A percentile compares a stretch with the other conserved stretches of the same genome.
These are phyloP conservation scores for Crotalus viridis DNA, from an alignment of 2,113 vertebrate species.

Conservation along the genomic window DNA sequence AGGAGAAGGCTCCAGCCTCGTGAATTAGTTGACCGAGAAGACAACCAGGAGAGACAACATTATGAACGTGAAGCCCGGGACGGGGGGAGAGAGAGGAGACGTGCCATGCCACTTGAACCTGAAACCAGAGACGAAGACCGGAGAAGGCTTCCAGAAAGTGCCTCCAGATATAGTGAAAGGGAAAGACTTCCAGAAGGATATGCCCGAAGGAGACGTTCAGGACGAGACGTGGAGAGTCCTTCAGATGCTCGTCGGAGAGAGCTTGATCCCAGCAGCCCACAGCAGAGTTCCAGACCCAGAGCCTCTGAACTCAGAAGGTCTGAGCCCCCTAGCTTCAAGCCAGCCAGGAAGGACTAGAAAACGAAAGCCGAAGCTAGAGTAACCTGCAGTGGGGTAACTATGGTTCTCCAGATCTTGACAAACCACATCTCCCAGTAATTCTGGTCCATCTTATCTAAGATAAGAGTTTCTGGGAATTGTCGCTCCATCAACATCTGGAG, in stretches of 20 bases:
- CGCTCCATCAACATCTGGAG: background rate
- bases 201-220: background rate
- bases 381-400: background rate
- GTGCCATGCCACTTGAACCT: background rate
- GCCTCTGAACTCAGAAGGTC: background rate
- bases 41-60: background rate
- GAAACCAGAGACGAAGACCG: background rate
- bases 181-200: background rate
- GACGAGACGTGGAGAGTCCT: background rate
- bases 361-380: background rate
- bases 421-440: background rate
- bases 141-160: background rate
- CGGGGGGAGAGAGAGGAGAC: background rate
- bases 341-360: background rate
- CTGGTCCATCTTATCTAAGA: background rate
- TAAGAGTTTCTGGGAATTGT: background rate
- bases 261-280: background rate
- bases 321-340: background rate
- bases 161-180: background rate
- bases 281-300: background rate
- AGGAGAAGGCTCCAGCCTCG: background rate
- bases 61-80: background rate
- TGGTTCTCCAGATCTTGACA: background rate
- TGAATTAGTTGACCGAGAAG: background rate
- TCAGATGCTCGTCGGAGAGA: background rate